These are phyloP conservation scores for Tortricodes alternella DNA, from an alignment of 2,888 invertebrate genomes.

Conservation along the genomic window DNA sequence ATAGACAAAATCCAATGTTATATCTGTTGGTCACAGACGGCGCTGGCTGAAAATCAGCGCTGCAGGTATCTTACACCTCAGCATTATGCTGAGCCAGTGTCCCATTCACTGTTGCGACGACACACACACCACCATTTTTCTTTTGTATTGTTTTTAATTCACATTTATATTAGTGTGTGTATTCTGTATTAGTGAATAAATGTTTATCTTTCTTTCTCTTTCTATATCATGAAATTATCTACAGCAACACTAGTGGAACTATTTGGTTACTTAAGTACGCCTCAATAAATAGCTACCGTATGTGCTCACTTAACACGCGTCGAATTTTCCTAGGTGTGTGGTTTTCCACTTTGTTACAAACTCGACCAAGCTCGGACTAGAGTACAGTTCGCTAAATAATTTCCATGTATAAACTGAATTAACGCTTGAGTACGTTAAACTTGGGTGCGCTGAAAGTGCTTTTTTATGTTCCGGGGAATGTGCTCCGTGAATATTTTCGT, in stretches of 20 bases:
- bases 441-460: constrained; percentile 13
- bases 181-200: too few species aligned
- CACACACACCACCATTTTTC: too few species aligned
- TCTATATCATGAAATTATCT: neutral
- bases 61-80: too few species aligned
- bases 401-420: constrained; percentile 6
- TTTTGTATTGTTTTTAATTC: too few species aligned
- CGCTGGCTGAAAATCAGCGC: too few species aligned
- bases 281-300: constrained; percentile 15
- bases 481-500: constrained; percentile 27
- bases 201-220: too few species aligned
- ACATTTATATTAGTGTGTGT: too few species aligned
- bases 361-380: constrained; percentile 12
- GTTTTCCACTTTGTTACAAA: constrained; percentile 23
- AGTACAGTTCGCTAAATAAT: constrained; percentile 19
- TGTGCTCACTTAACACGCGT: constrained; percentile 19
- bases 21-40: too few species aligned
- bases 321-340: constrained; percentile 16
- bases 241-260: neutral
- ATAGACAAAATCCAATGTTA: too few species aligned
- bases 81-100: too few species aligned
- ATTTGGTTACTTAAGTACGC: neutral
- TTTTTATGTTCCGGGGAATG: constrained; percentile 26
- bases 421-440: neutral
- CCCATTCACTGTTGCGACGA: too few species aligned